phyloP scores from a whole-genome alignment of 2,797 vertebrate genomes.

The Buceros bicornis region DNA sequence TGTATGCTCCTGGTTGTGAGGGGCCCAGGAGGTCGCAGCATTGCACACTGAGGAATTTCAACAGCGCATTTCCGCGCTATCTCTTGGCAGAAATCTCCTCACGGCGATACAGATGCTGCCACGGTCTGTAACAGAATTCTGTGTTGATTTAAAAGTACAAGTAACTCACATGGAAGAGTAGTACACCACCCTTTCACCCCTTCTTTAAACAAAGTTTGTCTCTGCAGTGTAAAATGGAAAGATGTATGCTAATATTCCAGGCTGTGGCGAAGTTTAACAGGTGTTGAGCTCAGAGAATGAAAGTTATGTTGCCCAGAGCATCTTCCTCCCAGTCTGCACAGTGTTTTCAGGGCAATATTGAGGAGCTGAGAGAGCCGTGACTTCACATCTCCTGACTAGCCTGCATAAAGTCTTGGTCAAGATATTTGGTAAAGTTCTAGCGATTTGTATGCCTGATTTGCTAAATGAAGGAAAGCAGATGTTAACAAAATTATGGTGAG shows the following conservation, averaged over 20 bases:
- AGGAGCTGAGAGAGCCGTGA: background rate
- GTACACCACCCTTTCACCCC: background rate
- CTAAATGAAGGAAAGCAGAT: background rate
- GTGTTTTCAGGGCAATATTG: background rate
- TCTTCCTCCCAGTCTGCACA: background rate
- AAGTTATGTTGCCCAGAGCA: background rate
- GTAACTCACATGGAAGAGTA: background rate
- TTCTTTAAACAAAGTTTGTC: background rate
- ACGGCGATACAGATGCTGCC: background rate
- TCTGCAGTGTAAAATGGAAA: background rate
- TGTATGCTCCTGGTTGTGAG: background rate
- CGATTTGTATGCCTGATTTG: background rate
- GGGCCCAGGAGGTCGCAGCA: rapidly evolving
- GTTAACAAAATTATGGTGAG: background rate
- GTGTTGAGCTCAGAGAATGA: background rate
- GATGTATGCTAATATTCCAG: background rate
- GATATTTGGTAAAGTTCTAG: background rate
- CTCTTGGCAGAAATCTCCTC: slow-evolving; percentile 1
- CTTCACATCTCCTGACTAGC: background rate
- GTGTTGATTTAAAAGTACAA: background rate
- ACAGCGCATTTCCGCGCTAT: background rate
- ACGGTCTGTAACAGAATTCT: background rate
- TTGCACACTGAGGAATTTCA: background rate
- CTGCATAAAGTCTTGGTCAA: background rate
- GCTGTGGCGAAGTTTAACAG: background rate